Percentiles rank a stretch among this genome's conserved stretches.
Conservation (phyloP, 2,113 vertebrate species). For the Saiga tatarica region DNA sequence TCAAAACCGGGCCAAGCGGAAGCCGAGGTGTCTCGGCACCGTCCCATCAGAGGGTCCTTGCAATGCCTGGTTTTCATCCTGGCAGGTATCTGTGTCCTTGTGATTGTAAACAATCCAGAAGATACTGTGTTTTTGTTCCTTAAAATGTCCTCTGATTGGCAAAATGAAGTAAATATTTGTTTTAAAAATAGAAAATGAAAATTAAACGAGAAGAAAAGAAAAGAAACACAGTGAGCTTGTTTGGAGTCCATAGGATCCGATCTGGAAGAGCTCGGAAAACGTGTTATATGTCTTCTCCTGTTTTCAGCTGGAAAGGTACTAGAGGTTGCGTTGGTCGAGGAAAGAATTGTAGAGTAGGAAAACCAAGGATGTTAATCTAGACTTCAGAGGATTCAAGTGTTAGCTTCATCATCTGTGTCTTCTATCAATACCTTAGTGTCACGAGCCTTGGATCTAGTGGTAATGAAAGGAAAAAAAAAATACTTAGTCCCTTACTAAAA, state of each 20-base stretch:
- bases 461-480: conserved; percentile 32
- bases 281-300: conserved; percentile 83
- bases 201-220: conserved; percentile 87
- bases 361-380: conserved; percentile 76
- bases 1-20: conserved; percentile 87
- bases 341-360: conserved; percentile 80
- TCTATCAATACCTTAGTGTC: conserved; percentile 99
- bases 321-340: conserved; percentile 81
- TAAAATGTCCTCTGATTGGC: conserved; percentile 86
- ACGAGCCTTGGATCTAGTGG: conserved; percentile 90
- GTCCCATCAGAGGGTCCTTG: conserved; percentile 84
- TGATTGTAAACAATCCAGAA: conserved; percentile 93
- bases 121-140: conserved; percentile 82
- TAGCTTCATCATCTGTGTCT: conserved; percentile 96
- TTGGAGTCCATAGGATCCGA: conserved; percentile 88
- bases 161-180: conserved; percentile 86
- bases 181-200: conserved; percentile 86
- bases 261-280: conserved; percentile 85
- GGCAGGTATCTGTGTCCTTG: conserved; percentile 88
- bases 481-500: background rate
- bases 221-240: conserved; percentile 87
- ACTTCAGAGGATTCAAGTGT: conserved; percentile 88
- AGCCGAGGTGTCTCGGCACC: conserved; percentile 76
- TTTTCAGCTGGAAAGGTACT: conserved; percentile 84
- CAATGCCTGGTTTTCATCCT: conserved; percentile 76